Conservation (phyloP, 2,113 vertebrate species). For the Rhinoderma darwinii region DNA sequence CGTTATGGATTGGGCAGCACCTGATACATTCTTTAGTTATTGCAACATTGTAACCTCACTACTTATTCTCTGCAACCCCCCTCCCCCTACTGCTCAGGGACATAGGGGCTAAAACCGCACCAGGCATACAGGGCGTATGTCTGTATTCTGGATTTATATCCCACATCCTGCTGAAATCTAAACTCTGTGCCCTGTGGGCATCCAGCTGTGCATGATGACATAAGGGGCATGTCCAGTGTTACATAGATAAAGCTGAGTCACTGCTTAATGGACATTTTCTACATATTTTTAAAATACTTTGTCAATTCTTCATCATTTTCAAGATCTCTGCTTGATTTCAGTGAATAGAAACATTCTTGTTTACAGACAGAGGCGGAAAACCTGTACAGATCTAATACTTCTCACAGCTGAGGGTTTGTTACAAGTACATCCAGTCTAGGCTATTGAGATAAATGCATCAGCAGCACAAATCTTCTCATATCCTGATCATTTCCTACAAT, state of each 20-base stretch:
- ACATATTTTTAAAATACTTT: neutral
- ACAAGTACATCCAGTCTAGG: no score
- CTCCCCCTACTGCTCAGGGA: neutral
- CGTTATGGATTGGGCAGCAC: neutral
- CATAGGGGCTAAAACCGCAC: neutral
- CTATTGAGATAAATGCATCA: no score
- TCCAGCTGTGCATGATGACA: neutral
- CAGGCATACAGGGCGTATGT: neutral
- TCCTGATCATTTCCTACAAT: no score
- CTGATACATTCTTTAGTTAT: neutral
- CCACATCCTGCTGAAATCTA: neutral
- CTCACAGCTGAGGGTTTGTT: no score
- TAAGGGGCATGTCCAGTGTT: neutral
- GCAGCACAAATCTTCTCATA: no score
- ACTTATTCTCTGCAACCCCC: neutral
- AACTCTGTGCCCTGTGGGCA: neutral
- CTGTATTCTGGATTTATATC: neutral
- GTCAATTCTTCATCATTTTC: neutral
- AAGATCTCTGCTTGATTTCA: neutral
- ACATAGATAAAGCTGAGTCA: neutral
- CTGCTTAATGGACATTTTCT: neutral
- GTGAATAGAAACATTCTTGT: neutral
- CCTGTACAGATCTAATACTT: no score
- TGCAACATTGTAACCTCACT: neutral
- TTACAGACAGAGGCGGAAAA: no score